Base-by-base conservation (phyloP, 2,797 vertebrate species). In the Antrozous pallidus region DNA sequence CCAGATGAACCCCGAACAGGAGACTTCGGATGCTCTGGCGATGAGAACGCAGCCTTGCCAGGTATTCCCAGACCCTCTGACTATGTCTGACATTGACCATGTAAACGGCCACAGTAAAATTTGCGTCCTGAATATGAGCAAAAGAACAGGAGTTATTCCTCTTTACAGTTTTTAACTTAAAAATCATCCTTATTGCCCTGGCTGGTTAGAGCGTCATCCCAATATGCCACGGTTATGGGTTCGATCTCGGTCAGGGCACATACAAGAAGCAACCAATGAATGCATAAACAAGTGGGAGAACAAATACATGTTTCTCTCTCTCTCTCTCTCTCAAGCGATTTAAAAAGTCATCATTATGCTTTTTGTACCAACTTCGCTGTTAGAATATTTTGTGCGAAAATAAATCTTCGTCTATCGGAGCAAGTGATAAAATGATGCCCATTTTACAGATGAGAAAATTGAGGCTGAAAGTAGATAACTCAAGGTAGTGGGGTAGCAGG, bases 11-110 rank as follows among this genome's bases (percentile, higher is more conserved):
- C 56, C 99, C 99, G 22, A 99, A 99, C 63, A 99, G 98, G 93
- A 99, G 98, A 96, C 98, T 98, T 92, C 90, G 98, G 95, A 99
- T 99, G 94, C 98, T 98, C 94, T 99, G 98, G 97, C 98, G 99
- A 97, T 99, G 99, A n/a, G 99, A 98, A 0, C 93, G 94, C 47
- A 99, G 98, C 69, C 98, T 98, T 31, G 99, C 99, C 51, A 99
- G 83, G 56, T 98, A 98, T 8, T 97, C 97, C 99, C 99, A 99
- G 56, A 90, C 89, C 78, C 96, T 91, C 47, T 49, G 83, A 18
- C 97, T 96, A 0, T 97, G 77, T 49, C 70, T 94, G 24, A 96
- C 95, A 17, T 94, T 94, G 67, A 97, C 56, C 80, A 84, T 95
- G 97, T 99, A 99, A 94, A 99, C 97, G 0, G 98, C 99, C 96